Evolutionary conservation across 2,113 vertebrate genomes (phyloP).

Genomic region (Laticauda colubrina): DNA sequence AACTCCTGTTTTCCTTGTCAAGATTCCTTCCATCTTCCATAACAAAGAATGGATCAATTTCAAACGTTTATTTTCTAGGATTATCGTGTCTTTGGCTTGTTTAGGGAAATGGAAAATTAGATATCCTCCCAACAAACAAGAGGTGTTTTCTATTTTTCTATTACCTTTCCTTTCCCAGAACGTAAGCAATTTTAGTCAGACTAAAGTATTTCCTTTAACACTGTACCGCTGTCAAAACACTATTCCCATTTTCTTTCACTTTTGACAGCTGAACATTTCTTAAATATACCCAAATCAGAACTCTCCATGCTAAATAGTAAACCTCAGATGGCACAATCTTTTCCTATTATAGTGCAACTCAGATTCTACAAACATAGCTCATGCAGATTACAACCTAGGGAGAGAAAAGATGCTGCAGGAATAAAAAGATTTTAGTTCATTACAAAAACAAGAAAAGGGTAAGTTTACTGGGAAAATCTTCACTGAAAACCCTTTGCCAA

Average conservation of each 20-base stretch:
- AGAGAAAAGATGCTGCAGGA: background rate
- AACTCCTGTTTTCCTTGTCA: background rate
- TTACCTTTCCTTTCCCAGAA: conserved; percentile 76
- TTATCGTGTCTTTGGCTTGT: conserved; percentile 61
- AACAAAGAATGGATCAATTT: conserved; percentile 49
- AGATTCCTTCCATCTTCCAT: conserved; percentile 28
- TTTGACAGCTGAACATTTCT: conserved; percentile 82
- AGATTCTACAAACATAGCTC: conserved; percentile 48
- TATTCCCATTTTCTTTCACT: conserved; percentile 77
- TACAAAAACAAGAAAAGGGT: background rate
- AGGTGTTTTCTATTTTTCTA: conserved; percentile 77
- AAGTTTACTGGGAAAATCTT: background rate
- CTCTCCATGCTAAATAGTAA: conserved; percentile 76
- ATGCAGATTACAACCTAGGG: conserved; percentile 33
- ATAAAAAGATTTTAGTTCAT: conserved; percentile 40
- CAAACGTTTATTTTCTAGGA: conserved; percentile 67
- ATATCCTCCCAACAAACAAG: conserved; percentile 75
- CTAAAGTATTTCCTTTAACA: conserved; percentile 79
- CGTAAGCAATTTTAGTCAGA: conserved; percentile 80
- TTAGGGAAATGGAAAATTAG: conserved; percentile 71
- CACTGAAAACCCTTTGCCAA: background rate
- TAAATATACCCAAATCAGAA: conserved; percentile 81
- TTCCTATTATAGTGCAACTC: conserved; percentile 54
- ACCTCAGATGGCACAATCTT: conserved; percentile 70
- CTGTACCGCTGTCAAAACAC: conserved; percentile 80